A percentile compares a stretch with the other conserved stretches of the same genome.
Evolutionary conservation across 2,797 vertebrate genomes (phyloP).

Genomic region (Xerus rutilus): DNA sequence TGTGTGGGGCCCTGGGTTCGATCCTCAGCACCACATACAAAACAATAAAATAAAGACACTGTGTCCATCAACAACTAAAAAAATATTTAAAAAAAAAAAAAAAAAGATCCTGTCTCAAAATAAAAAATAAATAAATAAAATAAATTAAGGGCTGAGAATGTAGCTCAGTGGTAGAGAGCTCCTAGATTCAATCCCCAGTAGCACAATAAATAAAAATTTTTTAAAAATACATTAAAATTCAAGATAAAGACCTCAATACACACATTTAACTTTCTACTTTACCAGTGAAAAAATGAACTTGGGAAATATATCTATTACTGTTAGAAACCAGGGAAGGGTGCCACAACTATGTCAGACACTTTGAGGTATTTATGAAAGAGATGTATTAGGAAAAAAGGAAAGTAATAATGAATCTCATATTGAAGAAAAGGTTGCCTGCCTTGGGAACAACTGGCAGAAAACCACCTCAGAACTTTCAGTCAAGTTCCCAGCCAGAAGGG

Average conservation of each 20-base stretch:
- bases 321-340: background rate
- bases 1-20: too few species aligned
- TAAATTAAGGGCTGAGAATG: too few species aligned
- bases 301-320: background rate
- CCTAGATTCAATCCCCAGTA: too few species aligned
- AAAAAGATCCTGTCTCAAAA: too few species aligned
- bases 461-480: background rate
- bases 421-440: background rate
- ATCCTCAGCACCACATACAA: too few species aligned
- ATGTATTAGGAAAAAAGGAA: background rate
- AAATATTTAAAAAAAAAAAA: too few species aligned
- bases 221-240: background rate
- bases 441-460: background rate
- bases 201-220: too few species aligned
- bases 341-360: background rate
- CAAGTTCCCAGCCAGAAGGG: background rate
- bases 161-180: too few species aligned
- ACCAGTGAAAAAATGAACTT: background rate
- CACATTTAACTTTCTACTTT: background rate
- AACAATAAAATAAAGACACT: too few species aligned
- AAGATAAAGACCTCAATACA: background rate
- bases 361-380: background rate
- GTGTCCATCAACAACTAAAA: too few species aligned
- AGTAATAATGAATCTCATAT: background rate
- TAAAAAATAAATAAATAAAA: too few species aligned